Conservation (phyloP, 92 coral and sea anemone genomes). For the Parazoanthus swiftii region DNA sequence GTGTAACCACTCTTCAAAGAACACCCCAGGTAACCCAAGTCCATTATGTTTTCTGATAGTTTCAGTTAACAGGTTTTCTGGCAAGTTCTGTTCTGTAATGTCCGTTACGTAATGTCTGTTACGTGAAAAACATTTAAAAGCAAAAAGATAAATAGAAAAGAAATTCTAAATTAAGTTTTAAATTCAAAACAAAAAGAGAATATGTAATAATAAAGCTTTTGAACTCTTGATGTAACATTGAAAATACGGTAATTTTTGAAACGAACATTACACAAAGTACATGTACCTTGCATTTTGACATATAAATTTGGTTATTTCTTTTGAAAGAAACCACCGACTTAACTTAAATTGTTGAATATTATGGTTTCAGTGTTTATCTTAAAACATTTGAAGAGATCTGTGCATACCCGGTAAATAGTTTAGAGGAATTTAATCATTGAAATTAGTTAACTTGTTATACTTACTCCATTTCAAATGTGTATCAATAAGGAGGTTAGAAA, state of each 20-base stretch:
- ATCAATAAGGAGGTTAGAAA: slow-evolving; percentile 25
- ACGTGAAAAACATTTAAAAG: background rate
- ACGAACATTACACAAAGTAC: background rate
- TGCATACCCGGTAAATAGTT: too few species aligned
- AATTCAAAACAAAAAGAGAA: too few species aligned
- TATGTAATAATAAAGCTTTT: too few species aligned
- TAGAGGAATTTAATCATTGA: too few species aligned
- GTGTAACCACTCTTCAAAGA: slow-evolving; percentile 26
- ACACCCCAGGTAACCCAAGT: slow-evolving; percentile 9
- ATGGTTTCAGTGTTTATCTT: slow-evolving; percentile 3
- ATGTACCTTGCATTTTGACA: too few species aligned
- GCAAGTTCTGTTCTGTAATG: background rate
- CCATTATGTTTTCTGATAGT: slow-evolving; percentile 7
- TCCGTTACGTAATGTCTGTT: slow-evolving; percentile 21
- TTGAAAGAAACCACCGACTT: background rate
- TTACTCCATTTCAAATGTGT: slow-evolving; percentile 3
- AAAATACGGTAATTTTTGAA: too few species aligned
- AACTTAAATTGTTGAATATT: slow-evolving; percentile 16
- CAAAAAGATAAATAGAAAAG: background rate
- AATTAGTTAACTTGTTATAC: too few species aligned
- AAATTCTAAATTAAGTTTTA: too few species aligned
- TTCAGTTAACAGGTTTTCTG: slow-evolving; percentile 29
- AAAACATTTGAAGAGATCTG: too few species aligned
- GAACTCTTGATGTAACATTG: too few species aligned
- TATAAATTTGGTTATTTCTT: background rate